Evolutionary conservation across 2,888 invertebrate species (phyloP).

Genomic region (Prenolepis imparis): DNA sequence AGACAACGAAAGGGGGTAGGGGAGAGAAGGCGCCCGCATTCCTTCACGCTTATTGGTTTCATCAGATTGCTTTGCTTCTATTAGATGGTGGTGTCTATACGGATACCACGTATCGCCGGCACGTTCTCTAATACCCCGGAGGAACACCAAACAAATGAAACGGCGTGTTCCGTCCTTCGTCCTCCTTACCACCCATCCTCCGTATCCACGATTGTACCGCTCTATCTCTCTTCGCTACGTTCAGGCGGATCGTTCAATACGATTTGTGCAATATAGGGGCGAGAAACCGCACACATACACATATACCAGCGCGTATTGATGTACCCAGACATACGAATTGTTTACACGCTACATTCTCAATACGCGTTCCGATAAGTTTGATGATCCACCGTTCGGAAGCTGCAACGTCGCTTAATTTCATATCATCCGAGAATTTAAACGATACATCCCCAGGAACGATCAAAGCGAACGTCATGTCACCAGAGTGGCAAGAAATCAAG

Average conservation of each 20-base stretch:
- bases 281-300: slow-evolving; percentile 61
- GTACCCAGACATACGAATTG: neutral
- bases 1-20: slow-evolving; percentile 39
- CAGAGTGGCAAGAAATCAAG: slow-evolving; percentile 36
- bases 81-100: slow-evolving; percentile 81
- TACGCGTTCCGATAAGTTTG: slow-evolving; percentile 7
- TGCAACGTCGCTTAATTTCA: slow-evolving; percentile 57
- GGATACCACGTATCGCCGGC: slow-evolving; percentile 81
- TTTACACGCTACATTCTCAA: neutral
- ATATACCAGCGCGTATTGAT: neutral
- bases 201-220: slow-evolving; percentile 20
- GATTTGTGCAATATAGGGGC: slow-evolving; percentile 73
- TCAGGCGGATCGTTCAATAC: slow-evolving; percentile 68
- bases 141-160: slow-evolving; percentile 84
- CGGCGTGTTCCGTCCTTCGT: slow-evolving; percentile 60
- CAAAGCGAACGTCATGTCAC: slow-evolving; percentile 1
- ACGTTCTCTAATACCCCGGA: slow-evolving; percentile 82
- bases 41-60: slow-evolving; percentile 86
- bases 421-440: slow-evolving; percentile 57
- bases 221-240: slow-evolving; percentile 46
- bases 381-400: neutral
- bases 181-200: slow-evolving; percentile 43
- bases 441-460: slow-evolving; percentile 16
- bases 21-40: slow-evolving; percentile 76
- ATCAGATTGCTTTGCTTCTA: slow-evolving; percentile 85